Conservation (phyloP, 1,140 invertebrate species). For the Elymnias hypermnestra region DNA sequence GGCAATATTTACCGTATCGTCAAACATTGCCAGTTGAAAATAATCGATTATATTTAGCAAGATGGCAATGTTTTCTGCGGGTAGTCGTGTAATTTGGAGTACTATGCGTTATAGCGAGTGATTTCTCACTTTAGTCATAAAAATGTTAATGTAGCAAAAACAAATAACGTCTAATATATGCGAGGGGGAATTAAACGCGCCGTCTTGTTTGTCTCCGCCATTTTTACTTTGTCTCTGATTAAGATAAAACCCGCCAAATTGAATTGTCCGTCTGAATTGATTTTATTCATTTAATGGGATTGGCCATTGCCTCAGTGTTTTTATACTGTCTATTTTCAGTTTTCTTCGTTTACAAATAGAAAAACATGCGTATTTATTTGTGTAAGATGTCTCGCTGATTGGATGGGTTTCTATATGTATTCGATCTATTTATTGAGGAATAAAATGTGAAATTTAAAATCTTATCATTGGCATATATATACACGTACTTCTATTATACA, state of each 20-base stretch:
- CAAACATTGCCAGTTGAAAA: too few species aligned
- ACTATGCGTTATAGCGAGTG: slow-evolving; percentile 31
- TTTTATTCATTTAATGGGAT: slow-evolving; percentile 26
- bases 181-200: slow-evolving; percentile 56
- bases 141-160: slow-evolving; percentile 72
- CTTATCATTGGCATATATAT: too few species aligned
- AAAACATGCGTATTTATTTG: not conserved
- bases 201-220: slow-evolving; percentile 33
- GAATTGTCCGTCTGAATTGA: slow-evolving; percentile 44
- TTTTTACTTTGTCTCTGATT: slow-evolving; percentile 38
- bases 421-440: too few species aligned
- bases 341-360: not conserved
- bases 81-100: too few species aligned
- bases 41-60: too few species aligned
- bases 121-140: slow-evolving; percentile 67
- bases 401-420: too few species aligned
- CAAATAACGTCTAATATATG: slow-evolving; percentile 67
- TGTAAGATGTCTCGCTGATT: not conserved
- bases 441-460: too few species aligned
- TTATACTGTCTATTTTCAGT: not conserved
- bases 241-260: slow-evolving; percentile 44
- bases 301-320: slow-evolving; percentile 1
- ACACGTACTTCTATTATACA: too few species aligned
- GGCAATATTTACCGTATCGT: too few species aligned
- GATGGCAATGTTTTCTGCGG: too few species aligned